Evolutionary conservation across 2,888 invertebrate species (phyloP).

Genomic region (Cyclophora albipunctata): DNA sequence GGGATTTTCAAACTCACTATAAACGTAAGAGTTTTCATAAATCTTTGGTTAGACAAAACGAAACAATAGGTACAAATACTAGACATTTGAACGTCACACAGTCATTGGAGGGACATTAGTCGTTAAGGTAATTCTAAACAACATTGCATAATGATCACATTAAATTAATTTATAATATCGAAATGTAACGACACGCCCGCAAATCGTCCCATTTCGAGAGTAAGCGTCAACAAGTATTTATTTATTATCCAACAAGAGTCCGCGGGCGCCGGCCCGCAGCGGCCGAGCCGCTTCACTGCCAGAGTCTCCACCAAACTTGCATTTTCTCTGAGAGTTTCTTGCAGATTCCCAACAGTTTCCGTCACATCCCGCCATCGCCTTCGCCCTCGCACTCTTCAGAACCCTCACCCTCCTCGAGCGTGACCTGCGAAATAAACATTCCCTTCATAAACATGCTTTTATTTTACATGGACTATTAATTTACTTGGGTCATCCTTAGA

Average conservation of each 20-base stretch:
- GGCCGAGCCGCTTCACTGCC: conserved; percentile 67
- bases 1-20: conserved; percentile 55
- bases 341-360: conserved; percentile 93
- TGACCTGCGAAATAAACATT: conserved; percentile 74
- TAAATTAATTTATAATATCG: conserved; percentile 60
- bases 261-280: conserved; percentile 17
- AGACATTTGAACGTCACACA: conserved; percentile 65
- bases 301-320: conserved; percentile 92
- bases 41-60: conserved; percentile 73
- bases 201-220: conserved; percentile 62
- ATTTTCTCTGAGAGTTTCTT: conserved; percentile 92
- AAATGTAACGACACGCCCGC: conserved; percentile 59
- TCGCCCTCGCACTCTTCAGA: conserved; percentile 76
- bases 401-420: conserved; percentile 89
- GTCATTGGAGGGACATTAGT: conserved; percentile 74
- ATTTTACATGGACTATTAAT: too few species aligned
- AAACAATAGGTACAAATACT: conserved; percentile 65
- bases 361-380: conserved; percentile 87
- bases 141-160: conserved; percentile 70
- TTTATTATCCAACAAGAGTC: conserved; percentile 48
- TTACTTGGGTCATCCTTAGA: too few species aligned
- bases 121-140: conserved; percentile 70
- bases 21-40: conserved; percentile 56
- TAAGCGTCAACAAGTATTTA: conserved; percentile 69
- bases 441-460: too few species aligned